Conservation (phyloP, 2,888 invertebrate species). For the Ochlodes sylvanus region DNA sequence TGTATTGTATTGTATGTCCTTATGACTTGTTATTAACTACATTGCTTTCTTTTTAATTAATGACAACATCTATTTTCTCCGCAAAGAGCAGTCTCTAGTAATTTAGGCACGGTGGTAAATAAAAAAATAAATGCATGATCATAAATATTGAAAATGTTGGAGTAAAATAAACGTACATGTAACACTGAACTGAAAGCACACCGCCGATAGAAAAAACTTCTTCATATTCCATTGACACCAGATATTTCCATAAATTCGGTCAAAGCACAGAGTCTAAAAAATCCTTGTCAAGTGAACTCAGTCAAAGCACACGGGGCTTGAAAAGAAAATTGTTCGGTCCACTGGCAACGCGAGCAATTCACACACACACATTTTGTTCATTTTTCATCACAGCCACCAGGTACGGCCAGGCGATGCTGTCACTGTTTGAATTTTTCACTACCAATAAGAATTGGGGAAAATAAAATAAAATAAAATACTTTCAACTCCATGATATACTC, state of each 20-base stretch:
- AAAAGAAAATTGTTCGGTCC: slow-evolving; percentile 8
- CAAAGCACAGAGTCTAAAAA: background rate
- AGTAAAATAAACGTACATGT: no score
- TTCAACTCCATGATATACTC: no score
- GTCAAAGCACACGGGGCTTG: slow-evolving; percentile 4
- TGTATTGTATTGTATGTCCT: no score
- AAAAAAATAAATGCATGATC: no score
- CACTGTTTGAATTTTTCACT: background rate
- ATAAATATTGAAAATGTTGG: no score
- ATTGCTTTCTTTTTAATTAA: no score
- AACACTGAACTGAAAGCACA: background rate
- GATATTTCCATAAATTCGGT: background rate
- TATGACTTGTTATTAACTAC: no score
- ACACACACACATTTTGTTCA: background rate
- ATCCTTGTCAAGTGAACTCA: slow-evolving; percentile 5
- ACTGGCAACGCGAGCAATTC: slow-evolving; percentile 5
- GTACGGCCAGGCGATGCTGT: background rate
- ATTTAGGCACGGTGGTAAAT: no score
- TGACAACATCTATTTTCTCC: no score
- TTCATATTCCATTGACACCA: background rate
- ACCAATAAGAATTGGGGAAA: background rate
- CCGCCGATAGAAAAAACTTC: background rate
- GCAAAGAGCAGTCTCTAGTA: no score
- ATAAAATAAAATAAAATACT: background rate
- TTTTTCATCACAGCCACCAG: slow-evolving; percentile 1